Base-by-base conservation (phyloP, 1,140 invertebrate genomes). In the Dreissena rostriformis region DNA sequence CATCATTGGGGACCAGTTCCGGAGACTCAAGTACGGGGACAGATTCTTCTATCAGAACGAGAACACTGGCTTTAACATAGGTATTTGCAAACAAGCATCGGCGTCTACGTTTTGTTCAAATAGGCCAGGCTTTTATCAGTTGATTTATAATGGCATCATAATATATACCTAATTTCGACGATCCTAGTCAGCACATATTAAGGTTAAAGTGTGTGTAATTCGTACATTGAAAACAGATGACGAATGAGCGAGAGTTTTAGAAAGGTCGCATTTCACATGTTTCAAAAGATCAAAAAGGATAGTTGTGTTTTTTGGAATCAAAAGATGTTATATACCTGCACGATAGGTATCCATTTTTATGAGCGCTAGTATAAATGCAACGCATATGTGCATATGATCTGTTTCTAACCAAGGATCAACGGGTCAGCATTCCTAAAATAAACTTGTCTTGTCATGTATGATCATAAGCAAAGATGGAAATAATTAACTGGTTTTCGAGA, bases 11-110 rank as follows among this genome's bases (percentile, higher is more conserved):
- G 97, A 98, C 83, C 98, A 99, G 93, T 98, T 98, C 94, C 94
- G 96, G 84, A 97, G 98, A 91, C 94, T 97, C 24, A 96, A 97
- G 84, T 94, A 96, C 83, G 98, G 98, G 71, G 98, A 99, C 93
- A 95, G 98, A 90, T 99, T 98, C 93, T 99, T 98, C 97, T 99
- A 98, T 90, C 98, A 99, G 92, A 95, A 98, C 22, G 7, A 19
- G 22, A 57, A 29, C n/a, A 67, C 66, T 52, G 77, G 74, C 11
- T 53, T 76, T 15, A 29, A 11, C 19, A 15, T 29, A 11, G 74
- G 74, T 76, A 65, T 29, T 4, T 19, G 4, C 22, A 14, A 24
- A 5, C 17, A 6, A 22, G 2, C 28, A 24, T 19, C 67, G 4
- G 4, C 4, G 61, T 63, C 61, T 7, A 63, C 19, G 12, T 11